These are phyloP conservation scores for Pyrrhosoma nymphula DNA, from an alignment of 2,888 invertebrate species.

Conservation along the genomic window DNA sequence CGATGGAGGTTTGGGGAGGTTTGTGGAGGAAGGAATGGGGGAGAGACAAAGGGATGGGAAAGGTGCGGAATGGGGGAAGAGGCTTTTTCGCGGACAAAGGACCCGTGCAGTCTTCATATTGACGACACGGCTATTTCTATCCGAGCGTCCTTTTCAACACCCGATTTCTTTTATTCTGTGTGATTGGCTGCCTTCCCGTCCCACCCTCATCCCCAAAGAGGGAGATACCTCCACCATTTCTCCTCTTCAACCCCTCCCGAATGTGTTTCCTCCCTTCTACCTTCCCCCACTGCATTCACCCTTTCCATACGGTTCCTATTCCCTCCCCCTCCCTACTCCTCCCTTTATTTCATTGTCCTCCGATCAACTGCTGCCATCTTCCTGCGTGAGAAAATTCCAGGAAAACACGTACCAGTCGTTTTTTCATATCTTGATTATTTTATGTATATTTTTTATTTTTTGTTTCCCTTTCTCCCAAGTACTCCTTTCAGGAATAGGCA, in stretches of 20 bases:
- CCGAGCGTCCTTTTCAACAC: constrained; percentile 49
- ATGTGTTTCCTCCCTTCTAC: neutral
- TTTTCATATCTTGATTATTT: neutral
- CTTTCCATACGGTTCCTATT: neutral
- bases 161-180: constrained; percentile 55
- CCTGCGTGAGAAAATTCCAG: constrained; percentile 45
- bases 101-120: constrained; percentile 48
- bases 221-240: neutral
- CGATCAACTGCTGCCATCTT: constrained; percentile 49
- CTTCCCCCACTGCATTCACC: neutral
- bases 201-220: neutral
- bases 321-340: neutral
- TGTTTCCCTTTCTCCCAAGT: neutral
- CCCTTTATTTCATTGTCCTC: neutral
- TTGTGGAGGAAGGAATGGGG: neutral
- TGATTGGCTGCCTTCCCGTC: constrained; percentile 55
- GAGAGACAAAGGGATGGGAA: neutral
- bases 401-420: neutral
- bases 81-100: constrained; percentile 57
- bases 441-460: neutral
- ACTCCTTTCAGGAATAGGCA: neutral
- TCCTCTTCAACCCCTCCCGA: neutral
- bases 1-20: neutral
- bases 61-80: neutral
- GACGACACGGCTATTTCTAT: constrained; percentile 64